Conservation (phyloP, 37 sponge, comb jelly and placozoan genomes). For the Halisarca cf. caerulea region DNA sequence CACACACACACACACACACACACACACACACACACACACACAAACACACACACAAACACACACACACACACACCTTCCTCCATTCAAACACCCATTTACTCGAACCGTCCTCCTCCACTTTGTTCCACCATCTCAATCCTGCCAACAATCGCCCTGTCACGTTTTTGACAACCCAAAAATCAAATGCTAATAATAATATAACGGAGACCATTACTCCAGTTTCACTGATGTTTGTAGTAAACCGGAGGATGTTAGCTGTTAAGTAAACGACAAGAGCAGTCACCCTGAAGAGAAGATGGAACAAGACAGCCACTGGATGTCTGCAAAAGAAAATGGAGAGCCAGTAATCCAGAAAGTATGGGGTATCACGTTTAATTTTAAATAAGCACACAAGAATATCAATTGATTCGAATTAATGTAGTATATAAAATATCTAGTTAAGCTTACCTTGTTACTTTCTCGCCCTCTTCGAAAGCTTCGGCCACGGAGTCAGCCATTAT, state of each 20-base stretch:
- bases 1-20: neutral
- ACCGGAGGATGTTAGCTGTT: slow-evolving; percentile 9
- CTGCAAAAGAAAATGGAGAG: too few relatives aligned
- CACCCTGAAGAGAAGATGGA: slow-evolving; percentile 82
- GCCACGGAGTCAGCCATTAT: slow-evolving; percentile 20
- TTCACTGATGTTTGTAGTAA: neutral
- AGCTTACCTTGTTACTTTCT: too few relatives aligned
- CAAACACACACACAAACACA: too few relatives aligned
- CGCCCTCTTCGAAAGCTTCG: neutral
- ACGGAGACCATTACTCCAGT: slow-evolving; percentile 64
- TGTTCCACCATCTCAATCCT: slow-evolving; percentile 99
- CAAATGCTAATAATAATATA: slow-evolving; percentile 81
- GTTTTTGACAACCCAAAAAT: slow-evolving; percentile 98
- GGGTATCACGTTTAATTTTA: too few relatives aligned
- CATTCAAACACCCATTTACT: slow-evolving; percentile 93
- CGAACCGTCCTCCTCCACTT: slow-evolving; percentile 92
- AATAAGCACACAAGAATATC: too few relatives aligned
- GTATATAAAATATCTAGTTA: too few relatives aligned
- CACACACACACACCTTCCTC: slow-evolving; percentile 10
- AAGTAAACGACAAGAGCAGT: slow-evolving; percentile 78
- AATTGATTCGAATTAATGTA: too few relatives aligned
- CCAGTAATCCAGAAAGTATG: too few relatives aligned
- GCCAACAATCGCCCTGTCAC: slow-evolving; percentile 91
- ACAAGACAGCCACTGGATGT: slow-evolving; percentile 83
- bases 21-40: too few relatives aligned